These are phyloP conservation scores for Dipodomys merriami DNA, from an alignment of 2,113 vertebrate genomes.

Conservation along the genomic window DNA sequence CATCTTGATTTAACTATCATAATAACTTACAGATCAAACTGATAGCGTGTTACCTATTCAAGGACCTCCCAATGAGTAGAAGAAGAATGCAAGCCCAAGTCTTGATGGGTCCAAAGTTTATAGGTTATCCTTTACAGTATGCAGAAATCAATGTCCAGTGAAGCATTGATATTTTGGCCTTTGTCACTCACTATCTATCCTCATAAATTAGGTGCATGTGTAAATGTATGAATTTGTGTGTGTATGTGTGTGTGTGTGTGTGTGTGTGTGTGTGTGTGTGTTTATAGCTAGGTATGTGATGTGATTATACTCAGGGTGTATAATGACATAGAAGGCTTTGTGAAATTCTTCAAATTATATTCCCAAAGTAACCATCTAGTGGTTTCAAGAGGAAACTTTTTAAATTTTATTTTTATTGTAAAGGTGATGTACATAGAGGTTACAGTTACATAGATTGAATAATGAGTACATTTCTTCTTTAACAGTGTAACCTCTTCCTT, in stretches of 20 bases:
- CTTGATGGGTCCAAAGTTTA: background rate
- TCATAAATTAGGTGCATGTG: background rate
- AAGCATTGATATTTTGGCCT: background rate
- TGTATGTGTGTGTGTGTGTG: background rate
- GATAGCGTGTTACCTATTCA: background rate
- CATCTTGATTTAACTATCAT: background rate
- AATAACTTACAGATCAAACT: background rate
- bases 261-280: background rate
- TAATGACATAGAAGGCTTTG: background rate
- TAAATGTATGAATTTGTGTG: background rate
- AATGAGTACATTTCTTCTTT: no score
- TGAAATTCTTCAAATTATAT: slow-evolving; percentile 18
- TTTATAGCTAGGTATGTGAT: background rate
- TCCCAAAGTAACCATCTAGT: background rate
- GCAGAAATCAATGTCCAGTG: background rate
- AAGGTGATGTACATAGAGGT: no score
- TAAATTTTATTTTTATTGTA: no score
- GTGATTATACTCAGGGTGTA: rapidly evolving
- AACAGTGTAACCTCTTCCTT: no score
- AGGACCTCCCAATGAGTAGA: background rate
- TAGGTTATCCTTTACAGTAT: background rate
- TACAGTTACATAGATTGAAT: no score
- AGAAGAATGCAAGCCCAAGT: background rate
- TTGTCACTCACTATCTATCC: background rate
- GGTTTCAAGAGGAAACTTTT: no score